A percentile compares a stretch with the other conserved stretches of the same genome.
Conservation (phyloP, 2,797 vertebrate species). For the Xiphophorus birchmanni region DNA sequence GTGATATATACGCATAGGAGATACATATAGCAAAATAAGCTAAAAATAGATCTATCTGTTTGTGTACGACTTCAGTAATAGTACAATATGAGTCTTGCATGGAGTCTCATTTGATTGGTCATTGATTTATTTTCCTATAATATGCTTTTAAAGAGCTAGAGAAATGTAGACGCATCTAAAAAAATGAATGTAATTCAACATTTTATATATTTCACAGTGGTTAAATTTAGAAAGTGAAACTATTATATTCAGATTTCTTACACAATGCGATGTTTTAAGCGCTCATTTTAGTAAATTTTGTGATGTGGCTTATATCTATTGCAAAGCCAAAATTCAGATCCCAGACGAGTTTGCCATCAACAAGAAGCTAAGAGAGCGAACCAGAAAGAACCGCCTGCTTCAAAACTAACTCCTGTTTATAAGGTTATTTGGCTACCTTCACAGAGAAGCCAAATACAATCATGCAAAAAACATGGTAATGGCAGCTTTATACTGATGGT, state of each 20-base stretch:
- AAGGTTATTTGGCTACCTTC: background rate
- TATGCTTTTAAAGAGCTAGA: background rate
- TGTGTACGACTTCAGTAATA: background rate
- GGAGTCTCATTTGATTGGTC: background rate
- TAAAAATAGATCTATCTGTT: background rate
- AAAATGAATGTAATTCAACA: background rate
- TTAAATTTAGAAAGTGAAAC: background rate
- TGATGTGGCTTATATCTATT: background rate
- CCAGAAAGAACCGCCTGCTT: background rate
- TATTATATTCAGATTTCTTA: background rate
- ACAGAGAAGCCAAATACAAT: background rate
- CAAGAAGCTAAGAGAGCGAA: background rate
- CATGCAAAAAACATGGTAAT: background rate
- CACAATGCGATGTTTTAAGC: background rate
- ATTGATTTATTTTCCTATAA: background rate
- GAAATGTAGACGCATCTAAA: background rate
- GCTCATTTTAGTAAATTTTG: background rate
- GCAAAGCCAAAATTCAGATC: background rate
- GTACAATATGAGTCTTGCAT: background rate
- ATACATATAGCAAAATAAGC: background rate
- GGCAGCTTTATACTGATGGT: background rate
- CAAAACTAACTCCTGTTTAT: background rate
- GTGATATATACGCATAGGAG: background rate
- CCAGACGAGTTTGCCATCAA: background rate
- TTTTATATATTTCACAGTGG: background rate